phyloP scores from a whole-genome alignment of 1,140 invertebrate species.

The Lepidurus couesii region DNA sequence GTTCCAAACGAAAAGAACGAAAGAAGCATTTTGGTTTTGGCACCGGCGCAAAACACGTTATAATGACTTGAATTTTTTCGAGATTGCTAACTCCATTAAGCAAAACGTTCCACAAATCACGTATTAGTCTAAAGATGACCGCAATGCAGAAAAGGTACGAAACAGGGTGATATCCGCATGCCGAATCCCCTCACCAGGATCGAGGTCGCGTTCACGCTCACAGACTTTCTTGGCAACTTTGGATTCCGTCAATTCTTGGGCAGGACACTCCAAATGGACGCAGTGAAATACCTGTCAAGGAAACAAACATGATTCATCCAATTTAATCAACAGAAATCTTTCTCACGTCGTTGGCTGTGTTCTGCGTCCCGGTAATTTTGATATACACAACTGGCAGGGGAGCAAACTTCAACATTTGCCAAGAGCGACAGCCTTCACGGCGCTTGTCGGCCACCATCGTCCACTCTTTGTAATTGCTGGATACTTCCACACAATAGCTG shows the following conservation, averaged over 20 bases:
- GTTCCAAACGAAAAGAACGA: not conserved
- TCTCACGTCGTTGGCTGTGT: slow-evolving; percentile 90
- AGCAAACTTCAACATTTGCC: slow-evolving; percentile 82
- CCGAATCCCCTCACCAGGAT: not conserved
- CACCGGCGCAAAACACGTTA: slow-evolving; percentile 13
- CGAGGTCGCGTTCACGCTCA: not conserved
- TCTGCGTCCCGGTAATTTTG: slow-evolving; percentile 86
- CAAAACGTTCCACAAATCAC: not conserved
- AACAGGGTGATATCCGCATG: not conserved
- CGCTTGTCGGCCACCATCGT: slow-evolving; percentile 73
- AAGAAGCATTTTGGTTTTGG: not conserved
- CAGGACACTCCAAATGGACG: slow-evolving; percentile 94
- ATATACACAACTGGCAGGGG: slow-evolving; percentile 82
- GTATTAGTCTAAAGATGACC: not conserved
- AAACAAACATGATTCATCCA: slow-evolving; percentile 31
- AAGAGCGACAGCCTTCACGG: slow-evolving; percentile 71
- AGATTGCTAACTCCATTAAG: not conserved
- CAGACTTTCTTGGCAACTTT: not conserved
- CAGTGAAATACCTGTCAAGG: slow-evolving; percentile 82
- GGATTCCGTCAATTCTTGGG: slow-evolving; percentile 46
- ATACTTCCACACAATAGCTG: slow-evolving; percentile 93
- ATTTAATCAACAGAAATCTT: not conserved
- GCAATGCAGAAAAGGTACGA: slow-evolving; percentile 18
- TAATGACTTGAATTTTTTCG: not conserved
- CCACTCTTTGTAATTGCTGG: slow-evolving; percentile 86